These are phyloP conservation scores for Patiria pectinifera DNA, from an alignment of 53 echinoderm and acorn worm species.

Conservation along the genomic window DNA sequence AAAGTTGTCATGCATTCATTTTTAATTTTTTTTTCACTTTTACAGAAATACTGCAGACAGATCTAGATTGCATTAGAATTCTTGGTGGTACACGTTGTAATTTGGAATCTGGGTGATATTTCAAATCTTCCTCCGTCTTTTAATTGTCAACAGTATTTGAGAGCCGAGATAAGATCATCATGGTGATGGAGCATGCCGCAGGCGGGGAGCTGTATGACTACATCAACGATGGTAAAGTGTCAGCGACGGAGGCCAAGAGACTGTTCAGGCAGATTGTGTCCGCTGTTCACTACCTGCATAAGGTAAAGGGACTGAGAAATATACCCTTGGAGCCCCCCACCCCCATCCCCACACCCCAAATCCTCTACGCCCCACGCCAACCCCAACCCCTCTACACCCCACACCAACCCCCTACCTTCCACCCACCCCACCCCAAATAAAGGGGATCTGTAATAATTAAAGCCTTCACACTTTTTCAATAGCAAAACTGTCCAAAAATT, in stretches of 20 bases:
- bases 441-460: too few species aligned
- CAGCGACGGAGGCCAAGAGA: slow-evolving; percentile 73
- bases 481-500: too few species aligned
- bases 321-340: background rate
- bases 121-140: background rate
- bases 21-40: too few species aligned
- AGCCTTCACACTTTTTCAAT: too few species aligned
- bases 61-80: background rate
- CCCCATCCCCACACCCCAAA: too few species aligned
- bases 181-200: slow-evolving; percentile 98
- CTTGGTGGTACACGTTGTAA: background rate
- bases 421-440: too few species aligned
- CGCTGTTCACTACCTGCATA: slow-evolving; percentile 87
- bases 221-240: slow-evolving; percentile 81
- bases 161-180: slow-evolving; percentile 95
- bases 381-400: too few species aligned
- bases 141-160: slow-evolving; percentile 82
- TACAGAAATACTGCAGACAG: too few species aligned
- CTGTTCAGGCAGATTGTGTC: slow-evolving; percentile 91
- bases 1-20: too few species aligned
- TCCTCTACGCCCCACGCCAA: too few species aligned
- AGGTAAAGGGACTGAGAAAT: slow-evolving; percentile 64
- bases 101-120: background rate
- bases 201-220: slow-evolving; percentile 97
- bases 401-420: too few species aligned